A percentile compares a stretch with the other conserved stretches of the same genome.
Evolutionary conservation across 2,797 vertebrate species (phyloP).

Genomic region (Liparis tanakae): DNA sequence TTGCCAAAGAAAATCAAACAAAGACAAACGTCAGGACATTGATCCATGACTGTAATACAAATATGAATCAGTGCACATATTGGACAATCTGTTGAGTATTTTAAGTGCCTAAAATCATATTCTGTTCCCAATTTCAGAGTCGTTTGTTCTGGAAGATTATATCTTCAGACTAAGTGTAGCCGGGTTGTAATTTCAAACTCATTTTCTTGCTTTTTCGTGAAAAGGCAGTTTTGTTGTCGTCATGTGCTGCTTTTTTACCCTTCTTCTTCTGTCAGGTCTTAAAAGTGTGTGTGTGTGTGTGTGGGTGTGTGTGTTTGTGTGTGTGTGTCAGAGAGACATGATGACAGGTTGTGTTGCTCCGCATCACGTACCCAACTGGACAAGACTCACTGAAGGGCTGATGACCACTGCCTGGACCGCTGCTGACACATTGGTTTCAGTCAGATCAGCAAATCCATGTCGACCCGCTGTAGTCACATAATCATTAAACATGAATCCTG

Average conservation of each 20-base stretch:
- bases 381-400: neutral
- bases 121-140: neutral
- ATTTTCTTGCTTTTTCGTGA: neutral
- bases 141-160: neutral
- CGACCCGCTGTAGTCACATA: neutral
- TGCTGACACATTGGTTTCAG: slow-evolving; percentile 16
- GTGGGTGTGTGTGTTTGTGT: no score
- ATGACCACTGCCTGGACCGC: neutral
- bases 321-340: slow-evolving; percentile 5
- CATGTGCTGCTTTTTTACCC: neutral
- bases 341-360: slow-evolving; percentile 7
- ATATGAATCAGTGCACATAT: neutral
- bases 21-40: neutral
- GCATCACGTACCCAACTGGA: neutral
- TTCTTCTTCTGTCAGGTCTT: neutral
- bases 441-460: neutral
- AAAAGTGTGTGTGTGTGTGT: neutral
- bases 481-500: neutral
- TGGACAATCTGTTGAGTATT: neutral
- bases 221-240: neutral
- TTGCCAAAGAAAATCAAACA: neutral
- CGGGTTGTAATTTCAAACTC: neutral
- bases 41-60: neutral
- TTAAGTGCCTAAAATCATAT: neutral
- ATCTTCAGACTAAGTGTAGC: slow-evolving; percentile 2